Base-by-base conservation (phyloP, 2,888 invertebrate genomes). In the Sphecodes monilicornis region DNA sequence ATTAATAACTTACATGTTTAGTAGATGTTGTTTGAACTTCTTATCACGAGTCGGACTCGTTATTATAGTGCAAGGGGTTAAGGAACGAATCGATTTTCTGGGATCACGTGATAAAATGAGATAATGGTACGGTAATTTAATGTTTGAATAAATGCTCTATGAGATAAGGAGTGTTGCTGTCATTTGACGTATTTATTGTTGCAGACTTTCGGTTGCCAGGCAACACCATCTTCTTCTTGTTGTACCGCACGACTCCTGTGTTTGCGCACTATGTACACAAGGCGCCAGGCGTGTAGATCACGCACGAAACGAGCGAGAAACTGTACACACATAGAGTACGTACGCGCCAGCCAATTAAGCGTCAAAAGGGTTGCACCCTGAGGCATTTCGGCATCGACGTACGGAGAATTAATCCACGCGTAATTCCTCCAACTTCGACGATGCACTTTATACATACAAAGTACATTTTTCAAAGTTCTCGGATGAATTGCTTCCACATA, bases 391-490 rank as follows among this genome's bases (percentile, higher is more conserved):
- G 78, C 76, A 66, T 76, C 82, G 68, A 78, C 82, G 79, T 84
- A 88, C 88, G 84, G 88, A 89, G 66, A 89, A 89, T 89, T 86
- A 89, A 88, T 89, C 82, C 85, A 64, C 83, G 69, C 68, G 79
- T 89, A 89, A 88, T 89, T 89, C 80, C 75, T 54, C 80, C 50
- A 81, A 84, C 66, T 72, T 68, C 76, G 76, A 46, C 57, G 85
- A 57, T n/a, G 54, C 39, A 36, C 72, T 57, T 32, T n/a, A 26
- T 32, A 39, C 54, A 6, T 29, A 13, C 2, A 36, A n/a, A 29
- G 32, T n/a, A 68, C 8, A 68, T 77, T 76, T 32, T 36, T 32
- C 50, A 36, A 50, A 3, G 26, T 26, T 26, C 54, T 39, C 10
- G 13, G 26, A 11, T 26, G 18, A 13, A 54, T 36, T 36, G 43